Conservation (phyloP, 2,888 invertebrate genomes). For the Hipparchia sbordonii region DNA sequence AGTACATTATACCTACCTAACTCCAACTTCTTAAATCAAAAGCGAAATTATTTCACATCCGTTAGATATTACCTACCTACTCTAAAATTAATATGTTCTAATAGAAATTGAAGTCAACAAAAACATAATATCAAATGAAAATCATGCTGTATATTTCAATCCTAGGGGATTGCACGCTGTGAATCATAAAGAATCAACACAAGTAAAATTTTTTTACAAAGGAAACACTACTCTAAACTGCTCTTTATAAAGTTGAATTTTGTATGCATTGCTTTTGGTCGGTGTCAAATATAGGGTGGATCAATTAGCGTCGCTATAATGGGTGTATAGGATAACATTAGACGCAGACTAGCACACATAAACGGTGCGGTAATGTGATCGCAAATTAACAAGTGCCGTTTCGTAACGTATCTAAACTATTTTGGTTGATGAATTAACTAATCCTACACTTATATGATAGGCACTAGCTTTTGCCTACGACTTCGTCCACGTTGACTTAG, state of each 20-base stretch:
- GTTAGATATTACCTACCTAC: no score
- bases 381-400: slow-evolving; percentile 35
- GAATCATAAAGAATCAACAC: slow-evolving; percentile 35
- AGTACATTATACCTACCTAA: no score
- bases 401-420: slow-evolving; percentile 34
- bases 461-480: not conserved
- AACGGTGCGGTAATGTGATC: slow-evolving; percentile 27
- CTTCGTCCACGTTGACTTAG: not conserved
- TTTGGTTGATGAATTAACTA: not conserved
- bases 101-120: not conserved
- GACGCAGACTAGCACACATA: slow-evolving; percentile 20
- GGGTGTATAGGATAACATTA: slow-evolving; percentile 33
- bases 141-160: slow-evolving; percentile 56
- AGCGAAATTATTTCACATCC: no score
- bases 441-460: not conserved
- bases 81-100: not conserved
- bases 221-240: not conserved
- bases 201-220: not conserved
- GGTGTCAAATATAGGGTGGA: not conserved
- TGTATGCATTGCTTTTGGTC: not conserved
- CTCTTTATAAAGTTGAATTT: not conserved
- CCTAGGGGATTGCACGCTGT: slow-evolving; percentile 52
- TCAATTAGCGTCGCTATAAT: slow-evolving; percentile 35
- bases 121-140: slow-evolving; percentile 40
- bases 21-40: no score